Evolutionary conservation across 1,140 invertebrate species (phyloP), one percentile per base, ranked within the genome.

Genomic region (Hyphantria cunea): DNA sequence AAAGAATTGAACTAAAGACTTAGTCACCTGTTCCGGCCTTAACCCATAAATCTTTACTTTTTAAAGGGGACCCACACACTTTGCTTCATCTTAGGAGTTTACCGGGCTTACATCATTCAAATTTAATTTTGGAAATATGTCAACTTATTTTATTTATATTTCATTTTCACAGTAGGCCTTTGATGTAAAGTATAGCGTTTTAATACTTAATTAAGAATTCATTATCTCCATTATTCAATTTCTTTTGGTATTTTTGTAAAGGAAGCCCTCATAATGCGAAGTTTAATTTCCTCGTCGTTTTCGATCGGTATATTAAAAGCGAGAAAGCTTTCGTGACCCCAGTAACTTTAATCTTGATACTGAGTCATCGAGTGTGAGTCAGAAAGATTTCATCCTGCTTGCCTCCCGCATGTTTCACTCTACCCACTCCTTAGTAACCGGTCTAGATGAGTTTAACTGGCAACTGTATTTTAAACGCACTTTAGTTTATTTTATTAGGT

Each of bases 21-120:
- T 50, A 69, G 54, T 64, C 72, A 82, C 82, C 79, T 79, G 78
- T 77, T 76, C 72, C 39, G 54, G 70, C 53, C 50, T 53, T 56
- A 67, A 31, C 61, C 53, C 59, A 84, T 84, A 83, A 86, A 86
- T 86, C 72, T 76, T 77, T 66, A 52, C 63, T 62, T 64, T 70
- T 62, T 68, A 48, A 72, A 63, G 31, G 31, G 15, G 62, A 48
- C 59, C 52, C 51, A 69, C 67, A 12, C 50, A 12, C 51, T 52
- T 49, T 32, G 51, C 31, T 12, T 0, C 47, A 44, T 51, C 52
- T 59, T 33, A 34, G 39, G 13, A 37, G 39, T 66, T 49, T 48
- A 56, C 31, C 47, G 41, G 25, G 41, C 47, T 51, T 55, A 59
- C 44, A 39, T 58, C 62, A 17, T 61, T 55, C 45, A 45, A 44